These are phyloP conservation scores for Leptinotarsa tumamoca DNA, from an alignment of 2,888 invertebrate genomes.

Conservation along the genomic window DNA sequence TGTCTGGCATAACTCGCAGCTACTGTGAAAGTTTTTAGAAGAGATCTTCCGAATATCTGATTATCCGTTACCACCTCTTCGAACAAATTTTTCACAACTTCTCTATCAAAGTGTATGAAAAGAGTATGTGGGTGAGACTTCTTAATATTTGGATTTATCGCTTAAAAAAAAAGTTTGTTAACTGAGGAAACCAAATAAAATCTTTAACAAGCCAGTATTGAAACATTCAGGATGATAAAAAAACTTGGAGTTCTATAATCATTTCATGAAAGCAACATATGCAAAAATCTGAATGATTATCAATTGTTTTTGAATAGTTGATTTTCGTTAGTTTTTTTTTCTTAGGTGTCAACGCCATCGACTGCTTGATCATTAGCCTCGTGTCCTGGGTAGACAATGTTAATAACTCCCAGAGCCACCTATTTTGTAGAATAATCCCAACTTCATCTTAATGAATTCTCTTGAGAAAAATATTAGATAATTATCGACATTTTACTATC, in stretches of 20 bases:
- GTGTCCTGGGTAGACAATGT: too few species aligned
- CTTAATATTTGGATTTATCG: constrained; percentile 67
- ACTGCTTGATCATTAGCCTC: too few species aligned
- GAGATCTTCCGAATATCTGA: constrained; percentile 77
- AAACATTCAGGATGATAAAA: constrained; percentile 1
- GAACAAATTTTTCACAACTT: constrained; percentile 76
- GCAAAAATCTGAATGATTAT: too few species aligned
- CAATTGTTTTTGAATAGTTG: too few species aligned
- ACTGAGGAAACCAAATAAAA: constrained; percentile 8
- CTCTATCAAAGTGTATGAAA: constrained; percentile 76
- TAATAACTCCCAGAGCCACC: too few species aligned
- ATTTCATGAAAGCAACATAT: too few species aligned
- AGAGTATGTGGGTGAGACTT: constrained; percentile 81
- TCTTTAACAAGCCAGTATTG: neutral
- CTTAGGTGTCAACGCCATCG: too few species aligned
- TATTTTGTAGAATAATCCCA: too few species aligned
- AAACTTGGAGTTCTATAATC: neutral
- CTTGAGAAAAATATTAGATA: too few species aligned
- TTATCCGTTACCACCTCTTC: constrained; percentile 75
- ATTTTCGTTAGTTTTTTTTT: too few species aligned
- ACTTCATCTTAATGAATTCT: too few species aligned
- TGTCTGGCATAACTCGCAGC: constrained; percentile 83
- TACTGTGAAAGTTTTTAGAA: constrained; percentile 81
- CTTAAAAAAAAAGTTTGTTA: constrained; percentile 62
- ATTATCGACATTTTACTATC: too few species aligned